Conservation (phyloP, 2,113 vertebrate species). For the Jaculus jaculus region DNA sequence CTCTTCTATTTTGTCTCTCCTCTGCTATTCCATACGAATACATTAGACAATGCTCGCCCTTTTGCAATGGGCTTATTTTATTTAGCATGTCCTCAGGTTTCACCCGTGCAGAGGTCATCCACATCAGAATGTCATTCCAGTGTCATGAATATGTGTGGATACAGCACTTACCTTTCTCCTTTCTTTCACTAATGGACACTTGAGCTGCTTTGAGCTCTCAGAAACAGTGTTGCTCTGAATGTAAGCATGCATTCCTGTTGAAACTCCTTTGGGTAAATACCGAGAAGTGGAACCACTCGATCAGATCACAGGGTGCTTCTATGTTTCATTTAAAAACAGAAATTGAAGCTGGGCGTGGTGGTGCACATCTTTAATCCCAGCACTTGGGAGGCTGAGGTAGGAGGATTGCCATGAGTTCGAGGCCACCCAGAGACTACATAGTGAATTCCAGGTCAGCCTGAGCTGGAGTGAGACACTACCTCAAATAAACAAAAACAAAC, state of each 20-base stretch:
- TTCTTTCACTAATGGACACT: neutral
- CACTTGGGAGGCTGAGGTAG: too few relatives aligned
- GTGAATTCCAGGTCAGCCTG: too few relatives aligned
- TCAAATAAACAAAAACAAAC: too few relatives aligned
- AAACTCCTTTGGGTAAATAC: neutral
- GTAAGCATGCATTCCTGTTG: neutral
- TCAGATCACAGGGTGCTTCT: neutral
- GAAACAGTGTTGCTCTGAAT: neutral
- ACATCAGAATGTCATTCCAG: neutral
- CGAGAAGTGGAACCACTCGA: neutral
- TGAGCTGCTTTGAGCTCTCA: neutral
- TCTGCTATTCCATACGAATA: neutral
- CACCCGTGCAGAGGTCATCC: too few relatives aligned
- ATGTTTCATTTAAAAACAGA: neutral
- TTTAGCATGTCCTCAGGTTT: neutral
- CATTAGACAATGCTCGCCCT: neutral
- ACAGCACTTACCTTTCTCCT: accelerated
- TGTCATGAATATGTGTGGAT: accelerated
- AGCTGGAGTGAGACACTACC: too few relatives aligned
- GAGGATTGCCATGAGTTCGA: too few relatives aligned
- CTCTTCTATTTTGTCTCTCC: neutral
- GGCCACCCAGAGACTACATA: too few relatives aligned
- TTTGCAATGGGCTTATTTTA: neutral
- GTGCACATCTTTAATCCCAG: too few relatives aligned
- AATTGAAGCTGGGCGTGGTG: neutral